Evolutionary conservation across 2,113 vertebrate genomes (phyloP), one percentile per base, ranked within the genome.

Genomic region (Copsychus sechellarum): DNA sequence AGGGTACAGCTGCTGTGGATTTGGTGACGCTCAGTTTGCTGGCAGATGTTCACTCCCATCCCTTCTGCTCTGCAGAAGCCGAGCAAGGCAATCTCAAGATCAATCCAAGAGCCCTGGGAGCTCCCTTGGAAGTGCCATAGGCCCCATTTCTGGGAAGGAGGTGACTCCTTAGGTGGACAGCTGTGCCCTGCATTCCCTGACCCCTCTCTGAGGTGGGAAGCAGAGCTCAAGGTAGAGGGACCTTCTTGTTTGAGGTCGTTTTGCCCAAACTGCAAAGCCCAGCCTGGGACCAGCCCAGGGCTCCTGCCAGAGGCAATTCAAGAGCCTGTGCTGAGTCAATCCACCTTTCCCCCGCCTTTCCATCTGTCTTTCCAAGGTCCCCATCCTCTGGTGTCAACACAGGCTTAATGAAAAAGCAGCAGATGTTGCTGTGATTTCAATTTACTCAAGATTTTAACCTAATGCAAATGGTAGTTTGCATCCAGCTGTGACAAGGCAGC

Each of bases 351-450:
- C 42, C 34, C 62, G 77, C 56, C 29, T 47, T 48, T 72, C 90
- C 38, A 45, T 85, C 79, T 82, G 85, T 50, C 81, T 65, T 90
- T 69, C 87, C 57, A 7, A 34, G 45, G 50, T 88, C 62, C 66
- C 65, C 81, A 69, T 94, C 65, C 92, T 45, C 90, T 24, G 19
- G 36, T 85, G 91, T 92, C 93, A 81, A 92, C 91, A 87, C 11
- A 11, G 88, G 71, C 84, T 79, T 91, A 92, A 91, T 94, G 94
- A 95, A 94, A 91, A 92, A 84, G 81, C 92, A 91, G 91, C 95
- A 95, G 95, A 91, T 96, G 95, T 89, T 95, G 66, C 66, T 95
- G 90, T 85, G 69, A 91, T 96, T 96, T 92, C 95, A 90, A 42
- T 97, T 95, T 95, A 72, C 88, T 93, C 69, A 42, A 60, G 83